Evolutionary conservation across 2,113 vertebrate species (phyloP).

Genomic region (Chionodraco myersi): DNA sequence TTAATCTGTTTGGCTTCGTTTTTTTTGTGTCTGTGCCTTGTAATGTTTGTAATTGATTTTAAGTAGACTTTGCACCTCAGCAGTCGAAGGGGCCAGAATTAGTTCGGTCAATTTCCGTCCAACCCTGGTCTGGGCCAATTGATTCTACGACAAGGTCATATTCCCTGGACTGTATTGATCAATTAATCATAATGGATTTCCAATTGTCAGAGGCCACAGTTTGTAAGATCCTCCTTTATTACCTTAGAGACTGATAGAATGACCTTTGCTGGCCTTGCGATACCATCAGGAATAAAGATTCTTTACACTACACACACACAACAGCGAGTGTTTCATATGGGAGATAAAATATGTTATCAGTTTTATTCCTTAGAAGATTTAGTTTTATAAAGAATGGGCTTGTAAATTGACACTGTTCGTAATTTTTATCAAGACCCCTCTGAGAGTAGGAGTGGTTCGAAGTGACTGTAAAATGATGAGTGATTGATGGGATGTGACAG

Average conservation of each 20-base stretch:
- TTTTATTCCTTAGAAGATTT: slow-evolving; percentile 36
- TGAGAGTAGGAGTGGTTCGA: slow-evolving; percentile 46
- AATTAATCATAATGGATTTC: slow-evolving; percentile 81
- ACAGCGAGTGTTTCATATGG: slow-evolving; percentile 1
- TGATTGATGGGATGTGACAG: slow-evolving; percentile 66
- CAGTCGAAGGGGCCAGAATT: slow-evolving; percentile 59
- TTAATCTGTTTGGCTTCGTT: slow-evolving; percentile 45
- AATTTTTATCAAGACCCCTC: slow-evolving; percentile 36
- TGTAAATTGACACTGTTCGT: slow-evolving; percentile 30
- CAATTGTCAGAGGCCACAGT: slow-evolving; percentile 66
- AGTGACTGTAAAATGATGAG: slow-evolving; percentile 50
- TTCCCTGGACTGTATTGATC: slow-evolving; percentile 72
- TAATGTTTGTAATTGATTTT: slow-evolving; percentile 75
- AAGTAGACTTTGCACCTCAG: slow-evolving; percentile 63
- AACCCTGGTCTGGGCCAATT: slow-evolving; percentile 57
- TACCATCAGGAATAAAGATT: slow-evolving; percentile 31
- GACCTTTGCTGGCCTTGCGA: slow-evolving; percentile 59
- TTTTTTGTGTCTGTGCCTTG: slow-evolving; percentile 50
- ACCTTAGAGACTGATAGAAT: slow-evolving; percentile 64
- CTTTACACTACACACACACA: slow-evolving; percentile 25
- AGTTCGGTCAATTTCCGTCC: slow-evolving; percentile 61
- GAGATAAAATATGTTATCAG: slow-evolving; percentile 13
- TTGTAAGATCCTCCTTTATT: slow-evolving; percentile 63
- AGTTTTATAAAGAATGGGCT: slow-evolving; percentile 18
- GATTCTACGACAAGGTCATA: slow-evolving; percentile 69